Conservation (phyloP, 2,113 vertebrate species). For the Peromyscus leucopus region DNA sequence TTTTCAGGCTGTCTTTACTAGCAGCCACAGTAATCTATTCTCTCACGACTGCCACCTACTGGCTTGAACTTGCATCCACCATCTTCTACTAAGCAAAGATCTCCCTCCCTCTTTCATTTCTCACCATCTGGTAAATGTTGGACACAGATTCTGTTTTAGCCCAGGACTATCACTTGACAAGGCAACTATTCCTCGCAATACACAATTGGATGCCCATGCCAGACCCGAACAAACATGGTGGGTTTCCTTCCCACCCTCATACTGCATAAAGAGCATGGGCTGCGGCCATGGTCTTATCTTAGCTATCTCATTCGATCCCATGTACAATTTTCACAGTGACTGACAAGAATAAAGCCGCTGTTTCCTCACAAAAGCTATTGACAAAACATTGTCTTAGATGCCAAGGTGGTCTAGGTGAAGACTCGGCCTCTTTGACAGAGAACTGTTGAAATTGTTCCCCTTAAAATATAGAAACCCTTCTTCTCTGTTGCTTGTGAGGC, state of each 20-base stretch:
- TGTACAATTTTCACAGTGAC: neutral
- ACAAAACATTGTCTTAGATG: neutral
- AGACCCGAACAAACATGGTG: neutral
- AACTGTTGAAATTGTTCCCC: neutral
- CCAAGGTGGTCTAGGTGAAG: neutral
- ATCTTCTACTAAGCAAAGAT: too few species aligned
- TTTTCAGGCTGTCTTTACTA: neutral
- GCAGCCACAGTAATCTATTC: neutral
- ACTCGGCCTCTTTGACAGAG: neutral
- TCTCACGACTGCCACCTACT: neutral
- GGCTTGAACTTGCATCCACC: neutral
- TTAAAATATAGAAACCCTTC: neutral
- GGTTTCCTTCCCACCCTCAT: neutral
- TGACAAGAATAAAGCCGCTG: neutral
- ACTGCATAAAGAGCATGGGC: neutral
- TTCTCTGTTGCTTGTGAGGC: neutral
- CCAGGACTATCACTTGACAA: neutral
- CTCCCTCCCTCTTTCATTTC: neutral
- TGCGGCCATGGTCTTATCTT: neutral
- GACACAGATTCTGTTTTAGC: neutral
- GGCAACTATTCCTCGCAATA: accelerated
- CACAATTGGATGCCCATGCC: neutral
- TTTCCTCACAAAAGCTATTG: neutral
- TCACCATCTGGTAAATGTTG: neutral
- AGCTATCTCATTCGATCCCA: neutral